Conservation (phyloP, 2,113 vertebrate genomes). For the Nesogale talazaci region DNA sequence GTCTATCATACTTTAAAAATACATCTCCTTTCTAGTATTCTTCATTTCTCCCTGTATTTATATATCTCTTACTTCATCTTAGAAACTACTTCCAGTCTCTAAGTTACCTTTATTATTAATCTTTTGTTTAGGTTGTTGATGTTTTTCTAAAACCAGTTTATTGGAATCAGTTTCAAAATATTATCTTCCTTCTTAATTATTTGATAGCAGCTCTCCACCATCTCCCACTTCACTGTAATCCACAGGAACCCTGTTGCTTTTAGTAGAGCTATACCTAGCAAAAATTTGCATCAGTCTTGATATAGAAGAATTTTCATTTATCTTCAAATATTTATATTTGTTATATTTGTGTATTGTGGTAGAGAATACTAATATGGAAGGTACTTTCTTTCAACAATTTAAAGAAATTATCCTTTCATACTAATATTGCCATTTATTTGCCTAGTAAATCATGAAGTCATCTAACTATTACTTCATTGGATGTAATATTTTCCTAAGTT, state of each 20-base stretch:
- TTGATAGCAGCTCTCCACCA: too few species aligned
- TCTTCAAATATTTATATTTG: background rate
- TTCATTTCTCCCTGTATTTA: background rate
- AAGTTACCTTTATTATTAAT: background rate
- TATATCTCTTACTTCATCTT: background rate
- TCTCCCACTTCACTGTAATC: too few species aligned
- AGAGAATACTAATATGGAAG: background rate
- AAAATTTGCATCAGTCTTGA: background rate
- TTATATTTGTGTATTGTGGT: background rate
- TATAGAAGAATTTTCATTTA: background rate
- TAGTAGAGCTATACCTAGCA: background rate
- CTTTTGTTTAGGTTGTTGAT: background rate
- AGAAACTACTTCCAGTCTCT: background rate
- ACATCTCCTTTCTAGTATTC: background rate
- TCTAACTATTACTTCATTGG: background rate
- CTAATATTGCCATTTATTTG: background rate
- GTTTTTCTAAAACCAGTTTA: too few species aligned
- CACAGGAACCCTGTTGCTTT: background rate
- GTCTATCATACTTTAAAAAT: background rate
- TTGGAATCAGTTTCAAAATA: too few species aligned
- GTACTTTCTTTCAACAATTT: background rate
- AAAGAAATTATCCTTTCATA: background rate
- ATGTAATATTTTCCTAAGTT: background rate
- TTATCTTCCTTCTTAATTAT: too few species aligned
- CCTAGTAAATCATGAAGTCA: background rate